phyloP scores from a whole-genome alignment of 2,888 invertebrate genomes.

The Sclerodermus sp. region DNA sequence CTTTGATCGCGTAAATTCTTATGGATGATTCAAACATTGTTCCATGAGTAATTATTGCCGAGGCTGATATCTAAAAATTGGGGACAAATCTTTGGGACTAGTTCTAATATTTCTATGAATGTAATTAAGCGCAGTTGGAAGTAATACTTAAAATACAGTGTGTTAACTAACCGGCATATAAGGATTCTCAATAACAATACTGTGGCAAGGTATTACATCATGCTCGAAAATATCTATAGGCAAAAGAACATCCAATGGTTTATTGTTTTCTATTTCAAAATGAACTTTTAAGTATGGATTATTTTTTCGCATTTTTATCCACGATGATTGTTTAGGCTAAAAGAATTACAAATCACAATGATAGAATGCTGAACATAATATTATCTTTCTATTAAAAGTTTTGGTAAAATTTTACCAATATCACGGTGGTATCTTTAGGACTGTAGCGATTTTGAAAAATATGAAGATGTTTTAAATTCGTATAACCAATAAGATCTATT shows the following conservation, averaged over 20 bases:
- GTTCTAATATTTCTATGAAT: background rate
- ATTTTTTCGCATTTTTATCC: conserved; percentile 61
- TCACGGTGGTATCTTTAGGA: conserved; percentile 61
- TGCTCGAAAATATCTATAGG: conserved; percentile 53
- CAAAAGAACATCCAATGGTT: conserved; percentile 65
- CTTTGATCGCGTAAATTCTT: conserved; percentile 69
- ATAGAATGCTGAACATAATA: conserved; percentile 1
- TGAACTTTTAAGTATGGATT: conserved; percentile 70
- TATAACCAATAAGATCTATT: conserved; percentile 68
- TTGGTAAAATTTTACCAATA: conserved; percentile 56
- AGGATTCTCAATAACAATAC: conserved; percentile 50
- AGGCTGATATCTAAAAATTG: conserved; percentile 33
- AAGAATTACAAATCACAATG: background rate
- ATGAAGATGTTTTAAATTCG: conserved; percentile 68
- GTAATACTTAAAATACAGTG: conserved; percentile 2
- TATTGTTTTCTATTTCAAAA: conserved; percentile 66
- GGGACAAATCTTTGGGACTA: background rate
- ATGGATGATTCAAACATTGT: conserved; percentile 59
- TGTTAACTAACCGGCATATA: conserved; percentile 39
- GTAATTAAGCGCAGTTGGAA: background rate
- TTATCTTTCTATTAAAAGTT: background rate
- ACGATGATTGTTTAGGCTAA: conserved; percentile 51
- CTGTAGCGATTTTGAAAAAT: conserved; percentile 75
- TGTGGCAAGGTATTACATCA: conserved; percentile 48
- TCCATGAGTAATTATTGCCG: conserved; percentile 42